Evolutionary conservation across 2,888 invertebrate genomes (phyloP), one percentile per base, ranked within the genome.

Genomic region (Adelognathus sp.): DNA sequence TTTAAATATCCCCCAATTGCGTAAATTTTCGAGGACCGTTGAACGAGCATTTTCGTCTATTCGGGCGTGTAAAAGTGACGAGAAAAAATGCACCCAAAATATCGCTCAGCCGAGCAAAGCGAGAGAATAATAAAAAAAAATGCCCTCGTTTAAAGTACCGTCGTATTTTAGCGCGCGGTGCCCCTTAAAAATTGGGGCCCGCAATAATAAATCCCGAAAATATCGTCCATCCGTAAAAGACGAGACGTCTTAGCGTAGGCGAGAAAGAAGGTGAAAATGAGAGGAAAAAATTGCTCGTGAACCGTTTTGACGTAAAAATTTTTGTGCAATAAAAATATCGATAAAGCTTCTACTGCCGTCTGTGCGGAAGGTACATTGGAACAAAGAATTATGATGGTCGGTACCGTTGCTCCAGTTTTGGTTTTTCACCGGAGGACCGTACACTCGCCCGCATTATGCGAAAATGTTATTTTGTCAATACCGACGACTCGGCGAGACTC

Each of bases 341-440:
- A 77, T 83, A 70, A 79, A 76, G 74, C 77, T 81, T 58, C 33
- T 24, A 36, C 36, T 31, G 31, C 16, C 56, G 29, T 58, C 24
- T 9, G 44, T 75, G 24, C 64, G 39, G 64, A 21, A 36, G 21
- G 36, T 36, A n/a, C 16, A 9, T 63, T n/a, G n/a, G 39, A 16
- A 72, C 46, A 70, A 77, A 82, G 78, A 87, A 83, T 83, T 86
- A 85, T 74, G 81, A 61, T 66, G 56, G 58, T 27, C 75, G 76
- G 82, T 83, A 83, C 85, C 84, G 85, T 86, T 86, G 85, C 80
- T 85, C 84, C 77, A 86, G 79, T 86, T 87, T 85, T 70, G 84
- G 84, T 84, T 84, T 83, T 76, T 52, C 60, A 3, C 63, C 82
- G 78, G n/a, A n/a, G n/a, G n/a, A n/a, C 79, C 44, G 16, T 61